Conservation (phyloP, 92 coral and sea anemone species). For the Zoanthus gigantus region DNA sequence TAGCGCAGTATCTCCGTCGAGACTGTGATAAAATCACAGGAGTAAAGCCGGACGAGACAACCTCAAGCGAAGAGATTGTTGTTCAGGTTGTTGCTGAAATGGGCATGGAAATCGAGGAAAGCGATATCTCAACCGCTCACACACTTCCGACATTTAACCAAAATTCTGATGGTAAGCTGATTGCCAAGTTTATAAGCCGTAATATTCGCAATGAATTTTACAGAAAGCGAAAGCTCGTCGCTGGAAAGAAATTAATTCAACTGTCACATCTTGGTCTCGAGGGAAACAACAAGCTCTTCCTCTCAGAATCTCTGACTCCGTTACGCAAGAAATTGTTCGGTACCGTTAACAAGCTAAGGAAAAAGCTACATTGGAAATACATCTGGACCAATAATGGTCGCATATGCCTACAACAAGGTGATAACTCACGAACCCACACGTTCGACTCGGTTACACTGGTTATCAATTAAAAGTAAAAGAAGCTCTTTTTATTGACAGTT, state of each 20-base stretch:
- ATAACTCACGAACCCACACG: too few relatives aligned
- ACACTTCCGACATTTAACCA: not conserved
- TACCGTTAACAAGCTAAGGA: not conserved
- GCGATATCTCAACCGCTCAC: constrained; percentile 19
- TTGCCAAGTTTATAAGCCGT: not conserved
- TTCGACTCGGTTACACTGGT: too few relatives aligned
- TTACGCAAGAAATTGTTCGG: constrained; percentile 1
- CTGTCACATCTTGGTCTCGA: too few relatives aligned
- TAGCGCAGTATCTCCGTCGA: constrained; percentile 4
- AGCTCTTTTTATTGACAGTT: too few relatives aligned
- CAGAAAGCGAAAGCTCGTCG: too few relatives aligned
- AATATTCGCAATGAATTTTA: not conserved
- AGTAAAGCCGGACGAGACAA: not conserved
- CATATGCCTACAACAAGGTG: too few relatives aligned
- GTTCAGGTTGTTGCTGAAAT: not conserved
- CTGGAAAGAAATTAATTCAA: not conserved
- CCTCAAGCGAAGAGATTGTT: constrained; percentile 7
- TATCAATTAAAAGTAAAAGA: too few relatives aligned
- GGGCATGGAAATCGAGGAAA: constrained; percentile 3
- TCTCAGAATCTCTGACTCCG: not conserved
- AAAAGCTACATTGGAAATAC: constrained; percentile 5
- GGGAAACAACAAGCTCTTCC: not conserved
- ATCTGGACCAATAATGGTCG: constrained; percentile 13
- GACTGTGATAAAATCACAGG: constrained; percentile 16
- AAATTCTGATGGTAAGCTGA: not conserved